Evolutionary conservation across 2,113 vertebrate species (phyloP), one percentile per base, ranked within the genome.

Genomic region (Zosterops pallidus): DNA sequence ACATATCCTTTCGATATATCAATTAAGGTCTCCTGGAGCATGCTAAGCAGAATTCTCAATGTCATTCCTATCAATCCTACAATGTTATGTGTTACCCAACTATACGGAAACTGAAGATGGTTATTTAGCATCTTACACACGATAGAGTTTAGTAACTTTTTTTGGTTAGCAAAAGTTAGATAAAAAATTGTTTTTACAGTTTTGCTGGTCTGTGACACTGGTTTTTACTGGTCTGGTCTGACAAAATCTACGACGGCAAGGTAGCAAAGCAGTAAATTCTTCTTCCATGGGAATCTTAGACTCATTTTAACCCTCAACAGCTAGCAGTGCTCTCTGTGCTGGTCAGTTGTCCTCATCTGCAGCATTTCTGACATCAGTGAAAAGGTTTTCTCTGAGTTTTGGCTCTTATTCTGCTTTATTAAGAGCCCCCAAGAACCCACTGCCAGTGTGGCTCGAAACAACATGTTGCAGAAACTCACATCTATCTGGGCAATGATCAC

Each of bases 1-100:
- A 94, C 81, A 68, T 95, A 95, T 90, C 75, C 28, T 94, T 91
- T 95, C 41, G 11, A 91, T 92, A 76, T 70, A 94, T 95, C 90
- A 95, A 59, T 93, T 87, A 90, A 64, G 42, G 83, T 95, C 57
- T 89, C 56, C 81, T 86, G 74, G 33, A 76, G 79, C 84, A 78
- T 68, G 74, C 68, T 91, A 88, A 94, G 53, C 76, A 93, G 86
- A 92, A 96, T 72, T 95, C 71, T 78, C 60, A 91, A 57, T 92
- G 67, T 90, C 86, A 5, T 92, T 93, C 86, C 78, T 91, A 93
- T 90, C 93, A 90, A 78, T 92, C 85, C 76, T 71, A 49, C 80
- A 42, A 44, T 26, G 42, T 55, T 88, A 74, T 72, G 60, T 95
- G 88, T 83, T 94, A 88, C n/a, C 22, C 39, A 78, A 78, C 81